Evolutionary conservation across 2,113 vertebrate species (phyloP).

Genomic region (Perccottus glenii): DNA sequence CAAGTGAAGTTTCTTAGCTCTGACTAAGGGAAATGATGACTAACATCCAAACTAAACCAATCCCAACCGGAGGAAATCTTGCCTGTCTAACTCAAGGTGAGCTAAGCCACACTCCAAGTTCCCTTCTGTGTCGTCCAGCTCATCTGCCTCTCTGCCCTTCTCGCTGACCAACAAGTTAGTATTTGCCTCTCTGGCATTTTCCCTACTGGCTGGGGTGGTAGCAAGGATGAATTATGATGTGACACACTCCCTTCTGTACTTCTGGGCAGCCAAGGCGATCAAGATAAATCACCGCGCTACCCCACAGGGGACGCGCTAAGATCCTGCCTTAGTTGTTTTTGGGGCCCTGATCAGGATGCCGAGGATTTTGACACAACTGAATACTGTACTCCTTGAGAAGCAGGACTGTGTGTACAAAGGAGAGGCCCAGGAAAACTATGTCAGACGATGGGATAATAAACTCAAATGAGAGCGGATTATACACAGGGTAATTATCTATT

Average conservation of each 20-base stretch:
- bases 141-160: constrained; percentile 30
- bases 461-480: constrained; percentile 45
- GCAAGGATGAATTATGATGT: constrained; percentile 70
- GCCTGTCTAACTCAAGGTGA: background rate
- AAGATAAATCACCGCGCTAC: constrained; percentile 68
- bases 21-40: no score
- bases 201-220: constrained; percentile 47
- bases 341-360: constrained; percentile 49
- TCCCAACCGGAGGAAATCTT: background rate
- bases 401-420: constrained; percentile 29
- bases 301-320: constrained; percentile 49
- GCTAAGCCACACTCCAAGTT: constrained; percentile 9
- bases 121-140: constrained; percentile 1
- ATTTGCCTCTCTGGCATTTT: constrained; percentile 69
- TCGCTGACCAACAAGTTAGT: constrained; percentile 58
- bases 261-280: constrained; percentile 60
- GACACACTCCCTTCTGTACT: constrained; percentile 67
- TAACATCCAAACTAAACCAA: background rate
- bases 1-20: no score
- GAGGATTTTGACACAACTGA: constrained; percentile 50
- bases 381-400: constrained; percentile 42
- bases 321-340: constrained; percentile 63
- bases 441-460: constrained; percentile 44
- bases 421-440: constrained; percentile 16
- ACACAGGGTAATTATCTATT: constrained; percentile 51